Evolutionary conservation across 2,888 invertebrate genomes (phyloP).

Genomic region (Miltochrista miniata): DNA sequence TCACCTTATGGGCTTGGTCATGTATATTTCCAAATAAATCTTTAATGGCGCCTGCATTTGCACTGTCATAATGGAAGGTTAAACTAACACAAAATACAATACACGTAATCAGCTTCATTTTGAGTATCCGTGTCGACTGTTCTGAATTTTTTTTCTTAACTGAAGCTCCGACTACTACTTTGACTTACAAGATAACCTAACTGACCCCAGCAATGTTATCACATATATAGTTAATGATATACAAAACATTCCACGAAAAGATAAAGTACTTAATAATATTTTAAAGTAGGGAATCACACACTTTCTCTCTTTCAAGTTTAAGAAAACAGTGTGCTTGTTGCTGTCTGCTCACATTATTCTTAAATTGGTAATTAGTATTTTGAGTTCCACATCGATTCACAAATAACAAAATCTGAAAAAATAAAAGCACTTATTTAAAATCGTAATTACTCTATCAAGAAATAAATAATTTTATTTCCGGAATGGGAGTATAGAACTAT

Average conservation of each 20-base stretch:
- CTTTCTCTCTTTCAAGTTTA: neutral
- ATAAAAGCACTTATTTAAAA: too few species aligned
- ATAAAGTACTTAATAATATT: constrained; percentile 24
- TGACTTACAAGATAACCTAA: constrained; percentile 43
- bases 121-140: constrained; percentile 21
- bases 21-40: constrained; percentile 46
- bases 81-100: constrained; percentile 44
- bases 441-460: neutral
- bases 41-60: constrained; percentile 43
- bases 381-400: too few species aligned
- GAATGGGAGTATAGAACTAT: too few species aligned
- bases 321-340: neutral
- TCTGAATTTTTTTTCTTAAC: constrained; percentile 38
- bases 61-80: constrained; percentile 30
- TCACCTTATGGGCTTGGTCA: constrained; percentile 39
- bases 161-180: constrained; percentile 30
- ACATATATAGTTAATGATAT: constrained; percentile 5
- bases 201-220: constrained; percentile 47
- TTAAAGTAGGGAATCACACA: neutral
- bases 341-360: neutral
- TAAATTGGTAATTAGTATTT: too few species aligned
- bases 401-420: too few species aligned
- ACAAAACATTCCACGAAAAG: constrained; percentile 37
- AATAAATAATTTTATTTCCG: neutral
- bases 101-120: constrained; percentile 49